Evolutionary conservation across 2,797 vertebrate species (phyloP).

Genomic region (Clarias pachynema): DNA sequence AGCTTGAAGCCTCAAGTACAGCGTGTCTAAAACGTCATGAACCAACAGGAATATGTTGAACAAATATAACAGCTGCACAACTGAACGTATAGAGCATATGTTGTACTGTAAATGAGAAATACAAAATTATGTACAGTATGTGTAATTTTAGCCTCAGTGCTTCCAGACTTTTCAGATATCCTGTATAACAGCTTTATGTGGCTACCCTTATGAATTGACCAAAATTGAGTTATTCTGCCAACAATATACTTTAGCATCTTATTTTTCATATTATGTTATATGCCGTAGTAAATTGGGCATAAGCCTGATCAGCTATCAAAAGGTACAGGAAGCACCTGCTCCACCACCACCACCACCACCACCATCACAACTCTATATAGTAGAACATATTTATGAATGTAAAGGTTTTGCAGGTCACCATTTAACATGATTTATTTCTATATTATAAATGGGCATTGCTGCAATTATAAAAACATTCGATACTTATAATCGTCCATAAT

Average conservation of each 20-base stretch:
- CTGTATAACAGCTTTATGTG: not conserved
- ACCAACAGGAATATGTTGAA: not conserved
- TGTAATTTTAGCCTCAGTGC: not conserved
- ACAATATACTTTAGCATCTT: slow-evolving; percentile 1
- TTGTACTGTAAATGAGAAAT: not conserved
- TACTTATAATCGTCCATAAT: not conserved
- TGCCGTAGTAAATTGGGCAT: not conserved
- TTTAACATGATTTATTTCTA: not conserved
- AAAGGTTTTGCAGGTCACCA: not conserved
- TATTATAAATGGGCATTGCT: not conserved
- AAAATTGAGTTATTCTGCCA: not conserved
- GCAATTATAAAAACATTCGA: no score
- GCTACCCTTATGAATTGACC: not conserved
- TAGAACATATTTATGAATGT: not conserved
- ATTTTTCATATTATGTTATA: no score
- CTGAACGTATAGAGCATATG: not conserved
- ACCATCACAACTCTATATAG: not conserved
- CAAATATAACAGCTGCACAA: not conserved
- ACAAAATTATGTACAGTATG: not conserved
- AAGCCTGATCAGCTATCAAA: not conserved
- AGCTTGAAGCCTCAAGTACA: not conserved
- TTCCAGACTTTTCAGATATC: not conserved
- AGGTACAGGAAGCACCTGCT: not conserved
- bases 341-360: not conserved
- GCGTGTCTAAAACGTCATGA: not conserved